Base-by-base conservation (phyloP, 2,113 vertebrate species). In the Brachyistius frenatus region DNA sequence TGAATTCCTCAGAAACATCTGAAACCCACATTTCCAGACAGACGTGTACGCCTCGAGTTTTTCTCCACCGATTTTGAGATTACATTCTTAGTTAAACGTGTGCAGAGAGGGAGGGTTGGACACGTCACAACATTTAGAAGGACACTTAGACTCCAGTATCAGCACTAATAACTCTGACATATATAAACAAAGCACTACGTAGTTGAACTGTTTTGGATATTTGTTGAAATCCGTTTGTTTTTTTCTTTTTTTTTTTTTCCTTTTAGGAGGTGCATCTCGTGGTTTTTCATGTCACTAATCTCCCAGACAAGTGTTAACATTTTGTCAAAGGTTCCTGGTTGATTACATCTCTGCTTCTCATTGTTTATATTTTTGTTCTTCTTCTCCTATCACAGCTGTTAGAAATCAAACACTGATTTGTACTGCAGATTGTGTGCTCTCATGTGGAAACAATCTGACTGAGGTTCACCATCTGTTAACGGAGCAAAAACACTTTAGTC, bases 361-460 rank as follows among this genome's bases (percentile, higher is more conserved):
- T 23, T 23, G 23, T 32, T 49, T 53, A 15, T 7, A 14, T 52
- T 31, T 58, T 37, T 30, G 3, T 33, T 37, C 16, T 37, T n/a
- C 0, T 47, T 57, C 16, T 47, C 4, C 3, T 5, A 3, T 36
- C n/a, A 31, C 75, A 85, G 64, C 72, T 76, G 73, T 32, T 33
- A 32, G 2, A 62, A 46, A 77, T 85, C 31, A 84, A 73, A 15
- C 41, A 16, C 35, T 58, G 5, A 3, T 80, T 62, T 37, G 11
- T 61, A 33, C 57, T 23, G 36, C 54, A 74, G 79, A 60, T 62
- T 54, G 3, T 9, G 46, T 35, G 9, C 3, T 14, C 9, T 44
- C 66, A 79, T 76, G 33, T 75, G 84, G 84, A 81, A 81, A 76
- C n/a, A 15, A 86, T 85, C 36, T 53, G 14, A 35, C 50, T 39